Evolutionary conservation across 2,888 invertebrate species (phyloP), one percentile per base, ranked within the genome.

Genomic region (Drosophila anomalata): DNA sequence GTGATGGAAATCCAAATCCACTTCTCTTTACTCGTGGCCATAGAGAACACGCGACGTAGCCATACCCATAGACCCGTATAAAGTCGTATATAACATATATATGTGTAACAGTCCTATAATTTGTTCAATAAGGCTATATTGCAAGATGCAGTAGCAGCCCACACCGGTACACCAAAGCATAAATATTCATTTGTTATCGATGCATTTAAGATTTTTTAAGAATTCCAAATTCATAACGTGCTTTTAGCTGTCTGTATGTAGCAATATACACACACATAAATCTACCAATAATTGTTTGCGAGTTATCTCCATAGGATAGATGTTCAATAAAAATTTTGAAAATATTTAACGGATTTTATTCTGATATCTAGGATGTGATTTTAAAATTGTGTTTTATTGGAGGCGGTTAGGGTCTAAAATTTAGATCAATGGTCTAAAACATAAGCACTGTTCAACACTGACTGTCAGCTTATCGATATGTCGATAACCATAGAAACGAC

Each of bases 201-300:
- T 84, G 87, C 87, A 81, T 81, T 81, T 81, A 81, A 68, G 66
- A 76, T 60, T 73, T 79, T 86, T 59, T 67, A 39, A 72, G 73
- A 84, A 84, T 83, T 83, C 60, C 36, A 82, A 83, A 87, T 86
- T 87, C 76, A 59, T 57, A 68, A 67, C 74, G 85, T 83, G 82
- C 82, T 82, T 87, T 81, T 87, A 82, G 72, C 39, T 79, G 36
- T 81, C 74, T 87, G 66, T 84, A 72, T 80, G 74, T 76, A 73
- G 63, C 55, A 51, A 78, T 66, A 61, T 58, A 61, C 44, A 69
- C 48, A 39, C 26, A 39, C 50, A 20, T 63, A 24, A 63, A 53
- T 55, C 65, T 24, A 52, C 22, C 44, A 46, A 51, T 70, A 55
- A 55, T 70, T 70, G 71, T 70, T 70, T 70, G 61, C 54, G 69